A percentile compares a stretch with the other conserved stretches of the same genome.
These are phyloP conservation scores for Megathymus violae DNA, from an alignment of 1,140 invertebrate species.

Conservation along the genomic window DNA sequence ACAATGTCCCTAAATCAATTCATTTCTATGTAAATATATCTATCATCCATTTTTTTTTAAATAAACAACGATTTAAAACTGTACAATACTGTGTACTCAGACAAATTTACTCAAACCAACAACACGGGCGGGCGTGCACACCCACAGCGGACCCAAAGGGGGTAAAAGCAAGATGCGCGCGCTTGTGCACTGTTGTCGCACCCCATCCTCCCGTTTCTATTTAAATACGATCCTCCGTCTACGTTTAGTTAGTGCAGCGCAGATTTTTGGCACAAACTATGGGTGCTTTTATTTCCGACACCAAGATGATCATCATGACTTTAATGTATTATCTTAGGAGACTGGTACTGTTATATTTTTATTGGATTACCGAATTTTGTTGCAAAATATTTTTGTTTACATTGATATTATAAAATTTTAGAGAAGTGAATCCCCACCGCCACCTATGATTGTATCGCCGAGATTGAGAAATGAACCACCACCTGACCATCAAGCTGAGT, in stretches of 20 bases:
- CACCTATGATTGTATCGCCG: conserved; percentile 46
- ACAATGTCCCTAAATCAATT: too few species aligned
- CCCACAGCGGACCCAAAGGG: neutral
- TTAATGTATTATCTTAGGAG: conserved; percentile 12
- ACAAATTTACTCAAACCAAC: neutral
- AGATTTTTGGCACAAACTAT: neutral
- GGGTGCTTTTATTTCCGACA: conserved; percentile 5
- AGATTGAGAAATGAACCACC: conserved; percentile 47
- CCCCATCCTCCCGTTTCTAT: neutral
- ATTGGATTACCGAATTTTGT: neutral
- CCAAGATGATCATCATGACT: conserved; percentile 23
- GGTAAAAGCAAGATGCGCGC: conserved; percentile 17
- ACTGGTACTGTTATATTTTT: neutral
- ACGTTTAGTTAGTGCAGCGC: conserved; percentile 15
- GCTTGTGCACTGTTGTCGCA: conserved; percentile 9
- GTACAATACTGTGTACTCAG: neutral
- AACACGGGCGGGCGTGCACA: neutral
- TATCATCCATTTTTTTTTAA: conserved; percentile 13
- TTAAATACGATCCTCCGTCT: neutral
- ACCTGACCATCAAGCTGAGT: conserved; percentile 56
- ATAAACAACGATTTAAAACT: too few species aligned
- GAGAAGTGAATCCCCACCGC: conserved; percentile 69
- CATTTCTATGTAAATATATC: too few species aligned
- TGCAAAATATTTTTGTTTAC: neutral
- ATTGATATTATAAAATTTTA: conserved; percentile 29